Evolutionary conservation across 2,888 invertebrate genomes (phyloP).

Genomic region (Perdita meconis): DNA sequence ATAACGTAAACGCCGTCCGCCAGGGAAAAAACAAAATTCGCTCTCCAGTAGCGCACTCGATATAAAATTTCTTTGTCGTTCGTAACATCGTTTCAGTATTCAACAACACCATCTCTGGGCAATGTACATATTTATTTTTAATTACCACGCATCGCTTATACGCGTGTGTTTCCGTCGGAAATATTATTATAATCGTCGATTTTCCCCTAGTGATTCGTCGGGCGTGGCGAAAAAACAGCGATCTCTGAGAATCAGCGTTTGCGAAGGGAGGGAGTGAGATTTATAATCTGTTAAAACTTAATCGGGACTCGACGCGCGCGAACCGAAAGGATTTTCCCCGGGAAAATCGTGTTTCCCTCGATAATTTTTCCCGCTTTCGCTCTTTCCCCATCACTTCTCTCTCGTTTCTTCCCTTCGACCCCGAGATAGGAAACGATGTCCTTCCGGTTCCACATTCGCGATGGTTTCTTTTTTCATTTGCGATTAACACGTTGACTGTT

Average conservation of each 20-base stretch:
- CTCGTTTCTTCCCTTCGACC: not conserved
- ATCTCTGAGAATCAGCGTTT: conserved; percentile 39
- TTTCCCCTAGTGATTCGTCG: conserved; percentile 26
- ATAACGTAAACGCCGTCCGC: conserved; percentile 59
- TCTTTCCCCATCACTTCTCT: not conserved
- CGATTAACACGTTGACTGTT: too few species aligned
- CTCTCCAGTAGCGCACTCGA: conserved; percentile 79
- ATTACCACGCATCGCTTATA: conserved; percentile 63
- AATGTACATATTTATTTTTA: conserved; percentile 70
- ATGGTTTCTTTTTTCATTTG: conserved; percentile 29
- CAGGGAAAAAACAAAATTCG: conserved; percentile 73
- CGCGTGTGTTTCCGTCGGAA: conserved; percentile 38
- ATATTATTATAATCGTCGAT: conserved; percentile 43
- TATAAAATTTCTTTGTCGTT: conserved; percentile 73
- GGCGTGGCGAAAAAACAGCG: conserved; percentile 54
- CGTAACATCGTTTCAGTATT: conserved; percentile 70
- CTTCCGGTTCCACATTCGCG: conserved; percentile 55
- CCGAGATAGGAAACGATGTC: not conserved
- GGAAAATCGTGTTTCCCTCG: conserved; percentile 40
- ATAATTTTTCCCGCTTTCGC: not conserved
- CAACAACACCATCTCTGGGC: conserved; percentile 65
- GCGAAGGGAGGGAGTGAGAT: conserved; percentile 59
- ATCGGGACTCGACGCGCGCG: conserved; percentile 77
- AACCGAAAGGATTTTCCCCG: conserved; percentile 62
- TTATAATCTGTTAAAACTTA: conserved; percentile 82